Conservation (phyloP, 2,113 vertebrate genomes). For the Morone saxatilis region DNA sequence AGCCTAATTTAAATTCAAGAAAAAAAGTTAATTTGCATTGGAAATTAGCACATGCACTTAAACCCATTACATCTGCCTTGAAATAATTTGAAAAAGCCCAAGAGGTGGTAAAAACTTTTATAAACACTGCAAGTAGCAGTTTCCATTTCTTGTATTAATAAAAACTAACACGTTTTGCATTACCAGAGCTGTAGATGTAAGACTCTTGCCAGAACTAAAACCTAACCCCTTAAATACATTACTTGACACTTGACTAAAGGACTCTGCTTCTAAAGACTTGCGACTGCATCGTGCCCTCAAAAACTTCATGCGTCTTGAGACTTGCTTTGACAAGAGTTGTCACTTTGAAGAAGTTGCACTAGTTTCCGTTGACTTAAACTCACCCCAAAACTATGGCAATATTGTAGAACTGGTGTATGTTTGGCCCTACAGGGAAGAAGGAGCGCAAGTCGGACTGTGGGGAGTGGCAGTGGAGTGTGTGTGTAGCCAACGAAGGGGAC, state of each 20-base stretch:
- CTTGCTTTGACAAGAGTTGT: background rate
- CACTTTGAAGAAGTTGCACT: background rate
- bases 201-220: background rate
- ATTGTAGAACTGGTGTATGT: background rate
- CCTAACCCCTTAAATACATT: background rate
- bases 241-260: background rate
- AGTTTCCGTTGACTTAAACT: background rate
- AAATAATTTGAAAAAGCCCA: slow-evolving; percentile 39
- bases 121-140: slow-evolving; percentile 10
- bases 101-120: slow-evolving; percentile 18
- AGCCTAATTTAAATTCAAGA: slow-evolving; percentile 56
- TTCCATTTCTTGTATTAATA: slow-evolving; percentile 13
- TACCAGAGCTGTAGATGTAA: background rate
- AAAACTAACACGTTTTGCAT: background rate
- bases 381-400: background rate
- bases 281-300: background rate
- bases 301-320: background rate
- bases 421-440: slow-evolving; percentile 89
- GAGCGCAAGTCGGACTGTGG: slow-evolving; percentile 96
- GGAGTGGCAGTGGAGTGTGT: slow-evolving; percentile 98
- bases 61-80: slow-evolving; percentile 34
- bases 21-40: slow-evolving; percentile 56
- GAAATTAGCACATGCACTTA: slow-evolving; percentile 37
- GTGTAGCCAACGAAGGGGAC: slow-evolving; percentile 93
- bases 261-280: background rate